These are phyloP conservation scores for Rhopalosiphum maidis DNA, from an alignment of 1,140 invertebrate species.

Conservation along the genomic window DNA sequence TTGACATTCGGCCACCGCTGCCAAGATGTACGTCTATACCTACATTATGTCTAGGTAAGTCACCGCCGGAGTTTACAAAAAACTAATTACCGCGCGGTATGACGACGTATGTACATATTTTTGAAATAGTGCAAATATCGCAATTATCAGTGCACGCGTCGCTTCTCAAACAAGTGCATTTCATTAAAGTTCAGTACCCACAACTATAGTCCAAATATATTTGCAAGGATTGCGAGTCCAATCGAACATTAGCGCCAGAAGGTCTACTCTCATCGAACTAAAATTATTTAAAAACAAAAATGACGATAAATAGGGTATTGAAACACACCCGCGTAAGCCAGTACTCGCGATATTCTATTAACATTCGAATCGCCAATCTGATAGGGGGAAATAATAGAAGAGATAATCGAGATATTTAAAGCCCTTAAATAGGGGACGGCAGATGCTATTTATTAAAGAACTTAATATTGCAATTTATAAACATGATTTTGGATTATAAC, in stretches of 20 bases:
- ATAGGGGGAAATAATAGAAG: background rate
- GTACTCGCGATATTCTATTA: background rate
- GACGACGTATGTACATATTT: background rate
- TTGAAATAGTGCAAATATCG: background rate
- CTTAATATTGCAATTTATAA: background rate
- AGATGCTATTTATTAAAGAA: background rate
- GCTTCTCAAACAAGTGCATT: too few species aligned
- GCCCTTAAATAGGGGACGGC: background rate
- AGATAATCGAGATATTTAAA: background rate
- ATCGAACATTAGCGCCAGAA: too few species aligned
- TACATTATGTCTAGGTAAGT: background rate
- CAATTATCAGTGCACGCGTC: too few species aligned
- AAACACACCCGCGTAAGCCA: background rate
- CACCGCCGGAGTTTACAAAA: background rate
- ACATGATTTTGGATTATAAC: background rate
- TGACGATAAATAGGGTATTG: background rate
- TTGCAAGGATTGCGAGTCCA: background rate
- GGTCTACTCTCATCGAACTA: background rate
- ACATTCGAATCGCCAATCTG: background rate
- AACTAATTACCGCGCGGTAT: background rate
- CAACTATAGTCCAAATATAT: background rate
- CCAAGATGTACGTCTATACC: background rate
- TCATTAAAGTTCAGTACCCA: too few species aligned
- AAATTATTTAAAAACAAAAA: background rate
- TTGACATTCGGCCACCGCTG: background rate